A percentile compares a stretch with the other conserved stretches of the same genome.
Evolutionary conservation across 2,113 vertebrate species (phyloP).

Genomic region (Megalops atlanticus): DNA sequence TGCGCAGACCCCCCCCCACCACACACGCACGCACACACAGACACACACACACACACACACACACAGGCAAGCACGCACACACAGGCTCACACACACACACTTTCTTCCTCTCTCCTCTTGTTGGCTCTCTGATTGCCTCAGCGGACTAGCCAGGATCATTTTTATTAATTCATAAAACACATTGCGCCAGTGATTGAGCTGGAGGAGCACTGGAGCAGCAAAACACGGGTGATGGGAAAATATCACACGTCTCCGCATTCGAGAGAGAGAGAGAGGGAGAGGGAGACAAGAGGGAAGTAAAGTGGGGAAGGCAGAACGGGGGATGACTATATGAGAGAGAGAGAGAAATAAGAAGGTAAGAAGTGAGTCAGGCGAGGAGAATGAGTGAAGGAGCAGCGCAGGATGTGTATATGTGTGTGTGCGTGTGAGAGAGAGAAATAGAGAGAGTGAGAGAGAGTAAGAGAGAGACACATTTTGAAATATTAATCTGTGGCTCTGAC

Average conservation of each 20-base stretch:
- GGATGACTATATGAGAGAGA: background rate
- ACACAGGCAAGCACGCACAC: background rate
- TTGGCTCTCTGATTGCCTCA: conserved; percentile 56
- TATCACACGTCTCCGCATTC: conserved; percentile 60
- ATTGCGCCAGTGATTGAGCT: conserved; percentile 65
- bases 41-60: background rate
- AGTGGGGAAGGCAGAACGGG: conserved; percentile 30
- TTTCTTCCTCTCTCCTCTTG: conserved; percentile 56
- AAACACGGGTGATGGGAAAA: conserved; percentile 74
- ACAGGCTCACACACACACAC: background rate
- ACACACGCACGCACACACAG: background rate
- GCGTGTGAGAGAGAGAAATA: conserved; percentile 47
- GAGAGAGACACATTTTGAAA: conserved; percentile 60
- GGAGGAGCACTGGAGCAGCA: conserved; percentile 69
- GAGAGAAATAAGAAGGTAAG: conserved; percentile 46
- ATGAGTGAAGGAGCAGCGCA: conserved; percentile 61
- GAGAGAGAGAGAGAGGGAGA: conserved; percentile 47
- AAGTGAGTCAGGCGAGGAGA: conserved; percentile 36
- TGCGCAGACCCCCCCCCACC: conserved; percentile 48
- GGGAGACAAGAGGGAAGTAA: conserved; percentile 40
- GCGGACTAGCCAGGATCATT: conserved; percentile 67
- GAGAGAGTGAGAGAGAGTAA: conserved; percentile 1
- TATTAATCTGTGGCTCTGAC: conserved; percentile 74
- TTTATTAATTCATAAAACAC: conserved; percentile 83
- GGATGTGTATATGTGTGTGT: conserved; percentile 46